phyloP scores from a whole-genome alignment of 37 sponge, comb jelly and placozoan species.

The Chondrosia reniformis region DNA sequence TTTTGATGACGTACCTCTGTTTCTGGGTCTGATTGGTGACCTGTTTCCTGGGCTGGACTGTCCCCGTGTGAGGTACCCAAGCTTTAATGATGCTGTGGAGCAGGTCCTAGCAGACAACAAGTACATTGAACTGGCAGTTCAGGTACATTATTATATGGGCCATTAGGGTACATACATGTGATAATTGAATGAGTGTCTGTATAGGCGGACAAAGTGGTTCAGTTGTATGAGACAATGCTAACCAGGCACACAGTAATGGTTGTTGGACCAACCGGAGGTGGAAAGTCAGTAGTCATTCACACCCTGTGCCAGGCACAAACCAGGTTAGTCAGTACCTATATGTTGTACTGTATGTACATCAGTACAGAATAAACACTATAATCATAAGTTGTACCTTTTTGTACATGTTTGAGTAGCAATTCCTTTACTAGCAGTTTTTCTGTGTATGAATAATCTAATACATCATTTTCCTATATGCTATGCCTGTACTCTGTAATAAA shows the following conservation, averaged over 20 bases:
- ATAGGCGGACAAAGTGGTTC: slow-evolving; percentile 96
- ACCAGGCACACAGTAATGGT: slow-evolving; percentile 98
- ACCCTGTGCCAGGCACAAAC: slow-evolving; percentile 94
- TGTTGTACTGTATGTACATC: slow-evolving; percentile 11
- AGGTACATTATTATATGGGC: slow-evolving; percentile 43
- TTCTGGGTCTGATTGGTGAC: slow-evolving; percentile 96
- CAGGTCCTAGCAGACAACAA: slow-evolving; percentile 66
- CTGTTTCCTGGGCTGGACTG: slow-evolving; percentile 99
- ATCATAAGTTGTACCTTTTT: no score
- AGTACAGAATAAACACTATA: no score
- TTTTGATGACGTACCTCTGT: slow-evolving; percentile 98
- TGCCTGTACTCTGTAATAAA: no score
- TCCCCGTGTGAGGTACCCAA: slow-evolving; percentile 97
- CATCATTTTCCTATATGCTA: no score
- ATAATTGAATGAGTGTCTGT: not conserved
- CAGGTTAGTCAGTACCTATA: slow-evolving; percentile 55
- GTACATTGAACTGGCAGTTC: slow-evolving; percentile 84
- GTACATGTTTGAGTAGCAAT: not conserved
- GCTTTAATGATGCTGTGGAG: slow-evolving; percentile 99
- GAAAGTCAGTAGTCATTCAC: slow-evolving; percentile 97
- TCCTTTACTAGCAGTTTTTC: no score
- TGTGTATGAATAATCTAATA: no score
- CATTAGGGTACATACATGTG: not conserved
- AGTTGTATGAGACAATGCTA: slow-evolving; percentile 99
- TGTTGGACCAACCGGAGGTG: slow-evolving; percentile 98